Conservation (phyloP, 2,113 vertebrate genomes). For the Sciurus niger region DNA sequence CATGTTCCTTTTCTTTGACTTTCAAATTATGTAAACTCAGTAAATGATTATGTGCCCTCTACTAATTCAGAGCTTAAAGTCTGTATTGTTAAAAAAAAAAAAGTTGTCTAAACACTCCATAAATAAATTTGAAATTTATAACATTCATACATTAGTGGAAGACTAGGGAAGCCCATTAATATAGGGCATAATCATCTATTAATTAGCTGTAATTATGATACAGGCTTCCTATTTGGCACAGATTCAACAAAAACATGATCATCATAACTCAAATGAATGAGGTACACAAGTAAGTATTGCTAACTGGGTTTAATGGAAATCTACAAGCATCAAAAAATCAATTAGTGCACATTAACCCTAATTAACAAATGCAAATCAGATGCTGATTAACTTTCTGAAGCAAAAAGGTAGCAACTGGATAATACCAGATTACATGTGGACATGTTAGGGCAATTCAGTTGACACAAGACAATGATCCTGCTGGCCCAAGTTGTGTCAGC, state of each 20-base stretch:
- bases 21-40: slow-evolving; percentile 58
- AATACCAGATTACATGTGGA: slow-evolving; percentile 88
- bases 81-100: slow-evolving; percentile 58
- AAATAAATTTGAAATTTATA: slow-evolving; percentile 87
- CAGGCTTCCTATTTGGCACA: slow-evolving; percentile 88
- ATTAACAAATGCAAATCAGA: slow-evolving; percentile 95
- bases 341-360: slow-evolving; percentile 93
- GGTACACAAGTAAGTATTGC: slow-evolving; percentile 89
- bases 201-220: slow-evolving; percentile 95
- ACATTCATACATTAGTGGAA: slow-evolving; percentile 82
- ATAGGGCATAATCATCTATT: slow-evolving; percentile 87
- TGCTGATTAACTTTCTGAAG: slow-evolving; percentile 94
- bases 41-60: neutral
- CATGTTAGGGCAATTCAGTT: slow-evolving; percentile 91
- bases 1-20: slow-evolving; percentile 22
- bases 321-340: slow-evolving; percentile 93
- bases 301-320: slow-evolving; percentile 92
- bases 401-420: slow-evolving; percentile 85
- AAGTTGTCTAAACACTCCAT: slow-evolving; percentile 72
- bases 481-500: slow-evolving; percentile 87
- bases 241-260: slow-evolving; percentile 91
- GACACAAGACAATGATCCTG: slow-evolving; percentile 89
- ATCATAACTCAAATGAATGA: slow-evolving; percentile 90
- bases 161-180: slow-evolving; percentile 84
- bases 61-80: slow-evolving; percentile 65